Evolutionary conservation across 2,888 invertebrate genomes (phyloP).

Genomic region (Microctonus aethiopoides): DNA sequence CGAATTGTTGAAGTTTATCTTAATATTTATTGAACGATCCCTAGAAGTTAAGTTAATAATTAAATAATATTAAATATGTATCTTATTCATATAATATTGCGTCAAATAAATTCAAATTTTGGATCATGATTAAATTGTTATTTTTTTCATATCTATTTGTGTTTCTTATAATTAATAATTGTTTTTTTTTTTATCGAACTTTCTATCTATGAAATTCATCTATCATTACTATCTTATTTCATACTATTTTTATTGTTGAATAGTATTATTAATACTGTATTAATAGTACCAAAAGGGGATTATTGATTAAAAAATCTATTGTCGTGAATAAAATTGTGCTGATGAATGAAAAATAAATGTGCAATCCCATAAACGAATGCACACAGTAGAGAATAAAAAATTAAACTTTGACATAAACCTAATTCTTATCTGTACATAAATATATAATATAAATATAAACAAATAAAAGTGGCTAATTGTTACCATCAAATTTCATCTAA

Average conservation of each 20-base stretch:
- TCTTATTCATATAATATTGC: constrained; percentile 9
- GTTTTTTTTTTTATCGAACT: background rate
- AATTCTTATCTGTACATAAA: constrained; percentile 40
- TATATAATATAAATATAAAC: constrained; percentile 40
- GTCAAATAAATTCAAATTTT: constrained; percentile 22
- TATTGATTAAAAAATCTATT: background rate
- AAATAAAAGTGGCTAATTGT: constrained; percentile 21
- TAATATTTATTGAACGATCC: constrained; percentile 19
- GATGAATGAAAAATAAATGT: background rate
- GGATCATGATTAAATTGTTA: background rate
- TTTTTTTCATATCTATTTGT: background rate
- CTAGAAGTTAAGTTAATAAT: background rate
- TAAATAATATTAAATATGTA: background rate
- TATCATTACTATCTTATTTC: constrained; percentile 3
- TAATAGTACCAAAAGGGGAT: constrained; percentile 26
- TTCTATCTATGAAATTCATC: background rate
- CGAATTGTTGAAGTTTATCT: background rate
- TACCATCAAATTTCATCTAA: background rate
- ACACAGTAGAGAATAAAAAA: background rate
- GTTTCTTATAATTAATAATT: background rate
- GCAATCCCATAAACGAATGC: background rate
- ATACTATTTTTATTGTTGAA: constrained; percentile 10
- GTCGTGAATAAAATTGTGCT: background rate
- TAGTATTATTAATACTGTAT: constrained; percentile 29
- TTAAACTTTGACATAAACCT: background rate